A percentile compares a stretch with the other conserved stretches of the same genome.
phyloP scores from a whole-genome alignment of 2,797 vertebrate species.

The Tarsius wallacei region DNA sequence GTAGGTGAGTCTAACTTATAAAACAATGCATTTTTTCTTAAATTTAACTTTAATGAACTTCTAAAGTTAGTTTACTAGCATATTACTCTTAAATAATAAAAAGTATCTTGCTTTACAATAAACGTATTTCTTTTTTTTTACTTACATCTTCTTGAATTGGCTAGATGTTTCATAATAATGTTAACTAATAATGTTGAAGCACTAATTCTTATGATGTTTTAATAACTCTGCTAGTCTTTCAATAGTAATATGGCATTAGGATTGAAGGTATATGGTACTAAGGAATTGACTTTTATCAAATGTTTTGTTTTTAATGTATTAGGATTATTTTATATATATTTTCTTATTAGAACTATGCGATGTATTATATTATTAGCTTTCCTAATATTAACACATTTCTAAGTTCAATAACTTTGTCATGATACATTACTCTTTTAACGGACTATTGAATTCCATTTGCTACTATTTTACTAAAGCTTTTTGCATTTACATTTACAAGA shows the following conservation, averaged over 20 bases:
- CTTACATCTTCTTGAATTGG: conserved; percentile 18
- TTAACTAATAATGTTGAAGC: background rate
- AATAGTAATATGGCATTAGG: background rate
- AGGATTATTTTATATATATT: background rate
- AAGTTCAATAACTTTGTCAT: background rate
- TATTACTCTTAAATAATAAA: conserved; percentile 27
- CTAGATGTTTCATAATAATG: background rate
- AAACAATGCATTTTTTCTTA: conserved; percentile 5
- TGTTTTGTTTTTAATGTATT: conserved; percentile 53
- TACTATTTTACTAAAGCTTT: conserved; percentile 2
- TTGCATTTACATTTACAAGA: background rate
- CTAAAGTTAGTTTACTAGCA: background rate
- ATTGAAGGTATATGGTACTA: background rate
- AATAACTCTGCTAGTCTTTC: conserved; percentile 14
- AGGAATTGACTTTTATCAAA: conserved; percentile 25
- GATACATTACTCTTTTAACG: background rate
- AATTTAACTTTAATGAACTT: conserved; percentile 52
- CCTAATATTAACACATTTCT: conserved; percentile 8
- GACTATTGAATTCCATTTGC: background rate
- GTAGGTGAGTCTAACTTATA: background rate
- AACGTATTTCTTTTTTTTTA: background rate
- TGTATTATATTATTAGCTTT: background rate
- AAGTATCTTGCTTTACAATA: conserved; percentile 15
- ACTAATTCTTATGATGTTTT: background rate
- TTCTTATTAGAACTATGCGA: background rate